Percentiles rank a stretch among this genome's conserved stretches.
Conservation (phyloP, 2,113 vertebrate genomes). For the Hippotragus niger region DNA sequence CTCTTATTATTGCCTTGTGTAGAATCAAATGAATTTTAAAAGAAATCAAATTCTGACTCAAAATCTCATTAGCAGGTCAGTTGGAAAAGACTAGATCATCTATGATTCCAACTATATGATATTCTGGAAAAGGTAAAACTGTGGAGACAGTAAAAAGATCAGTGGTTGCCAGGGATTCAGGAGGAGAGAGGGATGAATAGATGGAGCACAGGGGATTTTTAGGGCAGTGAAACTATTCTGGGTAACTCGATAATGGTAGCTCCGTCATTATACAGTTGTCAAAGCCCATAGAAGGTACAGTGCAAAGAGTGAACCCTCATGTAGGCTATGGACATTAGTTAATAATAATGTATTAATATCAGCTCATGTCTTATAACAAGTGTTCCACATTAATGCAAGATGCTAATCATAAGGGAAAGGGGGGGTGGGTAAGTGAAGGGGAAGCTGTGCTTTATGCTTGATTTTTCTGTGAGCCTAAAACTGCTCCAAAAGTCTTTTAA, state of each 20-base stretch:
- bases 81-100: neutral
- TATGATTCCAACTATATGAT: neutral
- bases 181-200: neutral
- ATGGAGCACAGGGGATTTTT: neutral
- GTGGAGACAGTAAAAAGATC: neutral
- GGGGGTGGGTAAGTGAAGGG: neutral
- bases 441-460: neutral
- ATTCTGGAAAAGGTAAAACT: neutral
- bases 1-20: neutral
- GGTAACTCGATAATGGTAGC: neutral
- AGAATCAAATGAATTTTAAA: conserved; percentile 29
- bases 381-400: neutral
- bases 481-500: neutral
- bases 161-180: neutral
- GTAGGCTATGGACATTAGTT: neutral
- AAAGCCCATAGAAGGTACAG: neutral
- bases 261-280: neutral
- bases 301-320: neutral
- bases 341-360: neutral
- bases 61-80: conserved; percentile 7
- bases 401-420: neutral
- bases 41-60: neutral
- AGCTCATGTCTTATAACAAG: neutral
- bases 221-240: neutral
- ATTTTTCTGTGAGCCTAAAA: neutral